Conservation (phyloP, 1,140 invertebrate species). For the Papilio xuthus region DNA sequence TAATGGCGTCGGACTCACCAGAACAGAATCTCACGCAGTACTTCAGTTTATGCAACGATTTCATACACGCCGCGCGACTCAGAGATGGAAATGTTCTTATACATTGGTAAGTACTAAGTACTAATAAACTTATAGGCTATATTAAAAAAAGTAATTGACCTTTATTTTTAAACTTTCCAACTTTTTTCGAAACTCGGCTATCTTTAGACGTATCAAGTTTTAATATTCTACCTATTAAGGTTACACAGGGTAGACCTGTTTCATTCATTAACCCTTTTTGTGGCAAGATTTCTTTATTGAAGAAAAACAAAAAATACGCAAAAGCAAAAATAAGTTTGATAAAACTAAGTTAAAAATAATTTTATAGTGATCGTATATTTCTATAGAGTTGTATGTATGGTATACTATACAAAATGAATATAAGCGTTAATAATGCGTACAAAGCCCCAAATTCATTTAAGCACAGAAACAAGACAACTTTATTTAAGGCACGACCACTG, state of each 20-base stretch:
- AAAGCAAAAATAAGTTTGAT: too few relatives aligned
- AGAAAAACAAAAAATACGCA: too few relatives aligned
- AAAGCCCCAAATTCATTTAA: slow-evolving; percentile 3
- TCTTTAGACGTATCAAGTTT: neutral
- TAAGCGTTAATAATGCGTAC: slow-evolving; percentile 35
- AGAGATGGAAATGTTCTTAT: slow-evolving; percentile 96
- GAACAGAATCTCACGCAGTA: slow-evolving; percentile 96
- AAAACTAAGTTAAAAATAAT: too few relatives aligned
- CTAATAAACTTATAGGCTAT: too few relatives aligned
- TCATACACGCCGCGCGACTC: slow-evolving; percentile 95
- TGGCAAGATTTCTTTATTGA: too few relatives aligned
- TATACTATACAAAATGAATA: too few relatives aligned
- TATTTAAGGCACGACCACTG: slow-evolving; percentile 7
- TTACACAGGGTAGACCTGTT: neutral
- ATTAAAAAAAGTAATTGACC: too few relatives aligned
- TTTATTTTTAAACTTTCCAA: too few relatives aligned
- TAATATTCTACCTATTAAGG: neutral
- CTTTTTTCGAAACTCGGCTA: too few relatives aligned
- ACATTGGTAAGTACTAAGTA: slow-evolving; percentile 90
- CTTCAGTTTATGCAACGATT: slow-evolving; percentile 96
- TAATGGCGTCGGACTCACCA: slow-evolving; percentile 95
- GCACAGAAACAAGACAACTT: neutral
- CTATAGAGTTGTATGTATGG: too few relatives aligned
- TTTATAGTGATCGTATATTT: too few relatives aligned
- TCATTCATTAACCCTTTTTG: too few relatives aligned